Percentiles rank a stretch among this genome's conserved stretches.
Evolutionary conservation across 2,113 vertebrate genomes (phyloP).

Genomic region (Gobius niger): DNA sequence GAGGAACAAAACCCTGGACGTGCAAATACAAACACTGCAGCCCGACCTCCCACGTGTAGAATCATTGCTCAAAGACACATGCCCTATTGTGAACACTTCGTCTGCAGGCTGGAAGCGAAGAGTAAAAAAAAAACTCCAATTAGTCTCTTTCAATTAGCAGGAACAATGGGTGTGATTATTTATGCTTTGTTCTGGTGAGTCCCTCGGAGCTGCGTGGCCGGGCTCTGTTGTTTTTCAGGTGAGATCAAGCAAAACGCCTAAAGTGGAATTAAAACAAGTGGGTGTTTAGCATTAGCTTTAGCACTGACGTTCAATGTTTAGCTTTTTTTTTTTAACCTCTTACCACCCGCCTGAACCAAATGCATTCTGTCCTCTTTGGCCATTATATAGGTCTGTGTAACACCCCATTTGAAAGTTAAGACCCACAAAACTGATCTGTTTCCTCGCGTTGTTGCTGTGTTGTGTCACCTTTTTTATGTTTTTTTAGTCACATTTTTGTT

Average conservation of each 20-base stretch:
- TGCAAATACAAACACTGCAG: conserved; percentile 16
- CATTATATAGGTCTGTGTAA: too few relatives aligned
- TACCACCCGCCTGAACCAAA: too few relatives aligned
- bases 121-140: conserved; percentile 2
- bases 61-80: conserved; percentile 35
- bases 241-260: conserved; percentile 45
- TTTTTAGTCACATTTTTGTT: too few relatives aligned
- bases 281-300: conserved; percentile 27
- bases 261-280: conserved; percentile 52
- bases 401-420: too few relatives aligned
- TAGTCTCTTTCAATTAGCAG: conserved; percentile 40
- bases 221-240: conserved; percentile 42
- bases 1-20: conserved; percentile 8
- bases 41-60: conserved; percentile 8
- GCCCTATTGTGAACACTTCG: conserved; percentile 18
- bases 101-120: conserved; percentile 21
- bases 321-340: not conserved
- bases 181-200: conserved; percentile 13
- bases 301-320: not conserved
- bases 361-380: too few relatives aligned
- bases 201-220: not conserved
- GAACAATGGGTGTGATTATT: conserved; percentile 41
- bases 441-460: too few relatives aligned
- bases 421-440: too few relatives aligned
- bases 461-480: too few relatives aligned